These are phyloP conservation scores for Drosophila pseudotakahashii DNA, from an alignment of 2,888 invertebrate genomes.

Conservation along the genomic window DNA sequence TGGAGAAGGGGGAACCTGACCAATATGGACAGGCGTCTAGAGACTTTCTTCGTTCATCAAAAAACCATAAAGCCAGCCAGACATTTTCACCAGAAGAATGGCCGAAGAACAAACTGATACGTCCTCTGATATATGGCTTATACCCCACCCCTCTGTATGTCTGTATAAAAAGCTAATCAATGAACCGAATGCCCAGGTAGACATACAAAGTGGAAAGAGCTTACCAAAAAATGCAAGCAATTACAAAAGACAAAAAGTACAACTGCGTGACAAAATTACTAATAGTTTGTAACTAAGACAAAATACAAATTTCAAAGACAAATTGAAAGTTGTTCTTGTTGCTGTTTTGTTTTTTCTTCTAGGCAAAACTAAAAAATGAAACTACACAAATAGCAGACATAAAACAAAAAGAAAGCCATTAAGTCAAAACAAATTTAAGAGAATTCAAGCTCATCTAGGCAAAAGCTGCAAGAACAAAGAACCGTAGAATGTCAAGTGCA, in stretches of 20 bases:
- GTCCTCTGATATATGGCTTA: not conserved
- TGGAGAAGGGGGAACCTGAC: constrained; percentile 35
- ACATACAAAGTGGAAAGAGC: constrained; percentile 50
- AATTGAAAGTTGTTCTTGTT: constrained; percentile 49
- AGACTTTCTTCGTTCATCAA: constrained; percentile 72
- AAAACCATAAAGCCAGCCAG: constrained; percentile 61
- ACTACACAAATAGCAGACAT: not conserved
- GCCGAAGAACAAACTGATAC: constrained; percentile 51
- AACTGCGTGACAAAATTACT: constrained; percentile 70
- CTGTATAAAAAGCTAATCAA: constrained; percentile 62
- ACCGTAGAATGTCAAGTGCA: constrained; percentile 33
- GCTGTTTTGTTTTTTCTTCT: not conserved
- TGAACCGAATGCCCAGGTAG: constrained; percentile 35
- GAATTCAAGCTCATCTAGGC: constrained; percentile 28
- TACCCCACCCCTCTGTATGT: not conserved
- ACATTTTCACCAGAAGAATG: constrained; percentile 71
- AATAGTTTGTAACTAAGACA: constrained; percentile 50
- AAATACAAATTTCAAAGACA: constrained; percentile 34
- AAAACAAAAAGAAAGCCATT: constrained; percentile 16
- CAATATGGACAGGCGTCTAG: constrained; percentile 57
- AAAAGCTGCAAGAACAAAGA: constrained; percentile 20
- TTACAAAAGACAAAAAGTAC: constrained; percentile 33
- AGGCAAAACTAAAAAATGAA: not conserved
- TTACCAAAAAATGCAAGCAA: constrained; percentile 50
- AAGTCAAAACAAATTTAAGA: constrained; percentile 45